Evolutionary conservation across 2,797 vertebrate genomes (phyloP), one percentile per base, ranked within the genome.

Genomic region (Cyprinella venusta): DNA sequence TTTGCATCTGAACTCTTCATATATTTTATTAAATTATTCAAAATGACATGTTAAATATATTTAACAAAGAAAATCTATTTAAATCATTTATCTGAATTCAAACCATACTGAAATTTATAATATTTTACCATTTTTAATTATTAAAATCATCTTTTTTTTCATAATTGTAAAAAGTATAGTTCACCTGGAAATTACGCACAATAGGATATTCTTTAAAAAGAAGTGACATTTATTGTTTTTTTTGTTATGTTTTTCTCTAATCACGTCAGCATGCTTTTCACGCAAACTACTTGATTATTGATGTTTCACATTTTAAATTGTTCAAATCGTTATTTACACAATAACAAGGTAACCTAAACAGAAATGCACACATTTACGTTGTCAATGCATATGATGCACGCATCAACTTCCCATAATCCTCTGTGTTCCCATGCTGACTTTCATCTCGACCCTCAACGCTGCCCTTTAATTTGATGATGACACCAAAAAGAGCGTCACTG

Each of bases 401-500:
- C 50, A 45, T 64, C 12, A 6, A 24, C 54, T 72, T 59, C 38
- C 70, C 61, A 74, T 79, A 84, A 75, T 70, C 38, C 26, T 65
- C 36, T 61, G 38, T 56, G 24, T 5, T 56, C 10, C 50, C 10
- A 18, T 38, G 71, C 59, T 50, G 61, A 69, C 61, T 79, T 85
- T 82, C 45, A 84, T 12, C 9, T 83, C 50, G 77, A 87, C 85
- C 82, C 85, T 90, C 82, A 19, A 61, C 36, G 45, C 59, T 83
- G 77, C 70, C 84, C 50, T 80, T 64, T 88, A 88, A 90, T 89
- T 85, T 64, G 82, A 88, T 81, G 33, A 59, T 81, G 80, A 74
- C 65, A 26, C 67, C 59, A 70, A 65, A 61, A 50, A 52, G 50
- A 65, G 69, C 80, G 8, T 74, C 67, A 19, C 84, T 88, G 82